A percentile compares a stretch with the other conserved stretches of the same genome.
phyloP scores from a whole-genome alignment of 2,888 invertebrate genomes.

The Drosophila pseudotakahashii region DNA sequence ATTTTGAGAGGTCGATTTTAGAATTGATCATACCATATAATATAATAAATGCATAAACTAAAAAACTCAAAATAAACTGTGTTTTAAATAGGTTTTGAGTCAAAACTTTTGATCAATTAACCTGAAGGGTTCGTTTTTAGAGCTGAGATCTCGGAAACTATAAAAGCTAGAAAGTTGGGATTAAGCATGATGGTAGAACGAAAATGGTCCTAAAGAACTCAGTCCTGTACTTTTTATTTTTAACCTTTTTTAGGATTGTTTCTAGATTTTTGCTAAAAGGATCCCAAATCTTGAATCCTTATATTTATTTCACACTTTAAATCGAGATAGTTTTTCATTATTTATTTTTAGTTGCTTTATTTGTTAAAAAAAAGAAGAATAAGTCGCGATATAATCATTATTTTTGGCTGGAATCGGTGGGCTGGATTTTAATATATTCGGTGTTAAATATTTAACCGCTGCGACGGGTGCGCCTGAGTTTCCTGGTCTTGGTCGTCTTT shows the following conservation, averaged over 20 bases:
- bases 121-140: background rate
- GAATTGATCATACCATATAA: conserved; percentile 33
- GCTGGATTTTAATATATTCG: background rate
- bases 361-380: background rate
- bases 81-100: background rate
- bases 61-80: conserved; percentile 7
- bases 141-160: background rate
- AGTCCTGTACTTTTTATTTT: too few relatives aligned
- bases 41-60: conserved; percentile 36
- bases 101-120: too few relatives aligned
- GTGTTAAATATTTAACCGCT: background rate
- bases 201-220: too few relatives aligned
- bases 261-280: too few relatives aligned
- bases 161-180: too few relatives aligned
- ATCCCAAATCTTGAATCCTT: background rate
- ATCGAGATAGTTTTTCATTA: too few relatives aligned
- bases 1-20: conserved; percentile 26
- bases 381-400: background rate
- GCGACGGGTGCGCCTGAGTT: conserved; percentile 1
- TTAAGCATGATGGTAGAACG: too few relatives aligned
- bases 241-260: too few relatives aligned
- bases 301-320: too few relatives aligned
- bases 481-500: background rate
- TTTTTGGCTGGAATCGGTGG: background rate
- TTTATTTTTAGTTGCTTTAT: background rate